Evolutionary conservation across 2,797 vertebrate species (phyloP).

Genomic region (Benthosema pterotum): DNA sequence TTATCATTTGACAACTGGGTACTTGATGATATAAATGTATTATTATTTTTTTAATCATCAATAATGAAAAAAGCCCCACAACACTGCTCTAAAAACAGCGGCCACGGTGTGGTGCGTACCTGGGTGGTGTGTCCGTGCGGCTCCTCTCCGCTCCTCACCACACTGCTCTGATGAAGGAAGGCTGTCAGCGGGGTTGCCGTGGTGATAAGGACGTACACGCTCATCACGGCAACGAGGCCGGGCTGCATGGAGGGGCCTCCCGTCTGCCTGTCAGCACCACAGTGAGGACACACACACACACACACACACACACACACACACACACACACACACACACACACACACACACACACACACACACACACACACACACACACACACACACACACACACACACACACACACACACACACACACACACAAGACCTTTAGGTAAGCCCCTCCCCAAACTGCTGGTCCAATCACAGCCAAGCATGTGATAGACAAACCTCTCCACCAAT

Average conservation of each 20-base stretch:
- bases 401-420: background rate
- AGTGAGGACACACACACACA: background rate
- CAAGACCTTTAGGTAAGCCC: too few species aligned
- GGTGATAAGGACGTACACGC: constrained; percentile 89
- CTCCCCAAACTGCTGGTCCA: too few species aligned
- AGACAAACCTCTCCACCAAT: too few species aligned
- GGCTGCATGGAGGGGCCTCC: constrained; percentile 57
- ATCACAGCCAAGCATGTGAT: too few species aligned
- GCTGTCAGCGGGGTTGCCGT: constrained; percentile 87
- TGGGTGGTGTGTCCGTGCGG: constrained; percentile 78
- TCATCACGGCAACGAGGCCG: constrained; percentile 84
- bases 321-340: background rate
- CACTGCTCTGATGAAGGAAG: constrained; percentile 86
- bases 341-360: constrained; percentile 29
- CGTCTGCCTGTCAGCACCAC: constrained; percentile 24
- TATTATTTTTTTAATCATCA: too few species aligned
- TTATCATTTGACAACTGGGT: too few species aligned
- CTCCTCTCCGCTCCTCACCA: constrained; percentile 79
- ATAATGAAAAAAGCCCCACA: too few species aligned
- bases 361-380: constrained; percentile 5
- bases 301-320: constrained; percentile 2
- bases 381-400: constrained; percentile 2
- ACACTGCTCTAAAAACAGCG: too few species aligned
- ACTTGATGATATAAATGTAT: too few species aligned
- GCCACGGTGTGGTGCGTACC: constrained; percentile 66